Conservation (phyloP, 2,113 vertebrate species). For the Oncorhynchus clarkii region DNA sequence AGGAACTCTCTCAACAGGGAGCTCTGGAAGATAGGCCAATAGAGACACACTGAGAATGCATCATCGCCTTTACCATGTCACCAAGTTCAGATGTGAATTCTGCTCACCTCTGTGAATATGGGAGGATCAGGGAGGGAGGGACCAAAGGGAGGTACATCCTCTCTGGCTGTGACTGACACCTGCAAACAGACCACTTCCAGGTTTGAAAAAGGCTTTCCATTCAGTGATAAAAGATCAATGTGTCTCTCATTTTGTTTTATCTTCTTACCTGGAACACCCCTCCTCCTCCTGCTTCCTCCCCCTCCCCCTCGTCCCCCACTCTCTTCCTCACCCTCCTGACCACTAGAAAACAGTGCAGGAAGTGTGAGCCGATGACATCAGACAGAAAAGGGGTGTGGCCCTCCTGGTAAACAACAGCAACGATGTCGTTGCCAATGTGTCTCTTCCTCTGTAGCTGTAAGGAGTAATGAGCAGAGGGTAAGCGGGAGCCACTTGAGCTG, state of each 20-base stretch:
- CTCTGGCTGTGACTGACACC: slow-evolving; percentile 72
- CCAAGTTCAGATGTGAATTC: background rate
- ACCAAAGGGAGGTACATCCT: slow-evolving; percentile 74
- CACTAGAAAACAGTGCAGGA: slow-evolving; percentile 86
- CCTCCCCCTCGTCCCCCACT: slow-evolving; percentile 47
- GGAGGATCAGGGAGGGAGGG: slow-evolving; percentile 73
- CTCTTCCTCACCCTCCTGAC: slow-evolving; percentile 72
- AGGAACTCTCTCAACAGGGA: slow-evolving; percentile 84
- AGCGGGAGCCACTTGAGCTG: background rate
- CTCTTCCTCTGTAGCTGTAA: slow-evolving; percentile 86
- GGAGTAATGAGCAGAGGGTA: background rate
- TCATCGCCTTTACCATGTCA: background rate
- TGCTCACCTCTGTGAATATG: slow-evolving; percentile 67
- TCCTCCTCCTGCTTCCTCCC: slow-evolving; percentile 35
- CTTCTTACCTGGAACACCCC: slow-evolving; percentile 62
- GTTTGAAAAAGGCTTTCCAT: too few relatives aligned
- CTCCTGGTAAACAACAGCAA: slow-evolving; percentile 87
- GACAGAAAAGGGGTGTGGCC: slow-evolving; percentile 83
- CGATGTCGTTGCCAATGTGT: slow-evolving; percentile 92
- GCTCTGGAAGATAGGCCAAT: slow-evolving; percentile 60
- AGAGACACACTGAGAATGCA: background rate
- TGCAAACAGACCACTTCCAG: slow-evolving; percentile 21
- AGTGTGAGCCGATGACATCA: slow-evolving; percentile 88
- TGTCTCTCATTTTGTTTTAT: background rate
- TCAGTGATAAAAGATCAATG: background rate